Conservation (phyloP, 64 coral and sea anemone species). For the Pocillopora verrucosa region DNA sequence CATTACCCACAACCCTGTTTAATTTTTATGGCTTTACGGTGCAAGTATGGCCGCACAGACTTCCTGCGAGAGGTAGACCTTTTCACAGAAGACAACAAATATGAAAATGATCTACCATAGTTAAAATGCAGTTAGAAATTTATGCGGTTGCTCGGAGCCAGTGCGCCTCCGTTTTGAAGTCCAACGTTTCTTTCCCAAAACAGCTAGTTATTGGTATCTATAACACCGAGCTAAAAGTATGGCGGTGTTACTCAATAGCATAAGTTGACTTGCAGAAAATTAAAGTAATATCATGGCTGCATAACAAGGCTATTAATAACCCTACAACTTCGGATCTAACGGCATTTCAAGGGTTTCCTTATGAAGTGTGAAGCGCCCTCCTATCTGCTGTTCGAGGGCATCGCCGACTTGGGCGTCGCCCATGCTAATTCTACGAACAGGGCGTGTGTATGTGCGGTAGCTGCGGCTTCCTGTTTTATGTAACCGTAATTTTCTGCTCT, state of each 20-base stretch:
- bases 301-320: background rate
- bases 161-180: too few species aligned
- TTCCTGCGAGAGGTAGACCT: too few species aligned
- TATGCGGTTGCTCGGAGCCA: too few species aligned
- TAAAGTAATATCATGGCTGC: background rate
- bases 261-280: background rate
- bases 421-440: background rate
- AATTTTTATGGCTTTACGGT: too few species aligned
- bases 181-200: too few species aligned
- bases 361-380: background rate
- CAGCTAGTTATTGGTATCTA: too few species aligned
- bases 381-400: background rate
- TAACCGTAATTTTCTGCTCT: background rate
- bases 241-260: background rate
- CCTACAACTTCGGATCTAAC: conserved; percentile 12
- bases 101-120: too few species aligned
- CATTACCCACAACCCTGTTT: too few species aligned
- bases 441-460: background rate
- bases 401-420: background rate
- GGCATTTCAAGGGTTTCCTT: conserved; percentile 27
- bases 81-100: too few species aligned
- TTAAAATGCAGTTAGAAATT: too few species aligned
- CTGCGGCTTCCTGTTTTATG: conserved; percentile 9
- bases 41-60: too few species aligned
- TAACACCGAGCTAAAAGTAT: too few species aligned